Percentiles rank a stretch among this genome's conserved stretches.
phyloP scores from a whole-genome alignment of 2,888 invertebrate genomes.

The Embidobia sp. region DNA sequence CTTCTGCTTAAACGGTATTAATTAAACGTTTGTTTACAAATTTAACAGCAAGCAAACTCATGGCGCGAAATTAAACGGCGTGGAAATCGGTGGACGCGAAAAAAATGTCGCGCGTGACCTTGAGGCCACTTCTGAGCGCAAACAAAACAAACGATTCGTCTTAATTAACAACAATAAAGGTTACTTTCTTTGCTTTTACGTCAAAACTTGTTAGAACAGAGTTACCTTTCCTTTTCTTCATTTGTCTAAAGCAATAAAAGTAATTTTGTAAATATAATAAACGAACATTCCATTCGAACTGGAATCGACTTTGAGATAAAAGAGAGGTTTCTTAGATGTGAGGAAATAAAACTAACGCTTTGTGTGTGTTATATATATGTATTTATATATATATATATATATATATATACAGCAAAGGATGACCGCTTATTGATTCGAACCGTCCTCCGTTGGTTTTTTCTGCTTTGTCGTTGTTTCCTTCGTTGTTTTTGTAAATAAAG shows the following conservation, averaged over 20 bases:
- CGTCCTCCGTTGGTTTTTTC: conserved; percentile 20
- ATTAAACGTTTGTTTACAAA: too few relatives aligned
- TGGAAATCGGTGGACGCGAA: too few relatives aligned
- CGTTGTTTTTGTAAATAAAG: conserved; percentile 11
- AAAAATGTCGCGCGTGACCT: too few relatives aligned
- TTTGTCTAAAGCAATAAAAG: not conserved
- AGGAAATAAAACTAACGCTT: conserved; percentile 22
- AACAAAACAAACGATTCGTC: not conserved
- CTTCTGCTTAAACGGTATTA: too few relatives aligned
- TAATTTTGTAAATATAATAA: conserved; percentile 27
- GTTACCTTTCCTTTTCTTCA: not conserved
- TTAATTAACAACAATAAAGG: conserved; percentile 12
- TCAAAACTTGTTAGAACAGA: conserved; percentile 11
- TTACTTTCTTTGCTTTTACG: not conserved
- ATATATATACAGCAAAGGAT: too few relatives aligned
- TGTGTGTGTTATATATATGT: too few relatives aligned
- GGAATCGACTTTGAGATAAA: conserved; percentile 26
- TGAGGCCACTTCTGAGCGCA: not conserved
- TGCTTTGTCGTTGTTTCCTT: conserved; percentile 21
- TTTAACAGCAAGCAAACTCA: not conserved
- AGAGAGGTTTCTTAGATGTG: conserved; percentile 7
- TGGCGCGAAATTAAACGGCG: too few relatives aligned
- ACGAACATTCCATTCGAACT: conserved; percentile 13
- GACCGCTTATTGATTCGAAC: conserved; percentile 46
- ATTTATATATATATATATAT: too few relatives aligned